Percentiles rank a stretch among this genome's conserved stretches.
Conservation (phyloP, 2,113 vertebrate genomes). For the Ranitomeya variabilis region DNA sequence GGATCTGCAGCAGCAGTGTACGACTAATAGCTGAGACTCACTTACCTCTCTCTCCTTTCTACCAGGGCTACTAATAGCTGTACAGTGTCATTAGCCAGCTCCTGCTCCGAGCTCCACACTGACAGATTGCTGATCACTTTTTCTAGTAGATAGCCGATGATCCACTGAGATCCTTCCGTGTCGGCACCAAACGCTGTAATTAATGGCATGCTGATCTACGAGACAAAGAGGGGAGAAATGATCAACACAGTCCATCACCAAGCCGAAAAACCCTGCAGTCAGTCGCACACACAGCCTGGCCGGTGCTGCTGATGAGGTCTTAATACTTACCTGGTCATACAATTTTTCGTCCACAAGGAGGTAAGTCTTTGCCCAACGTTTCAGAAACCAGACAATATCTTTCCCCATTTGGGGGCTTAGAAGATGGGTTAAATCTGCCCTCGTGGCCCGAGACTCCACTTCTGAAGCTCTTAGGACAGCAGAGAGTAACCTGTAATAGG, state of each 20-base stretch:
- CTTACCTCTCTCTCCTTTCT: conserved; percentile 94
- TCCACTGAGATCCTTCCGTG: conserved; percentile 97
- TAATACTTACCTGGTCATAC: conserved; percentile 86
- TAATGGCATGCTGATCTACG: conserved; percentile 92
- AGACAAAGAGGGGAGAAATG: conserved; percentile 41
- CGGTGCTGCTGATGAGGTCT: no score
- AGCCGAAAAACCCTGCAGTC: no score
- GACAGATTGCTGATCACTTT: conserved; percentile 98
- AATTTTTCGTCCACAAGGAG: conserved; percentile 96
- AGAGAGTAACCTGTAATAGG: conserved; percentile 83
- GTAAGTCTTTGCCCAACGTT: conserved; percentile 96
- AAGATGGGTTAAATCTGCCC: conserved; percentile 89
- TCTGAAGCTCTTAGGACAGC: conserved; percentile 94
- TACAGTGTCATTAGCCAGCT: conserved; percentile 95
- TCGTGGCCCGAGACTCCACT: conserved; percentile 94
- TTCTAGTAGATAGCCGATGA: conserved; percentile 97
- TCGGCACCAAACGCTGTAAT: conserved; percentile 95
- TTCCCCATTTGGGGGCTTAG: conserved; percentile 99
- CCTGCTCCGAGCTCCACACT: conserved; percentile 96
- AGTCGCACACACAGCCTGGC: no score
- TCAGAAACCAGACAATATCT: conserved; percentile 97
- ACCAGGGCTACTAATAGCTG: conserved; percentile 96
- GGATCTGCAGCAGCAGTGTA: no score
- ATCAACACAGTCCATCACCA: not conserved
- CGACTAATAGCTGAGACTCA: not conserved